phyloP scores from a whole-genome alignment of 2,113 vertebrate species.

The Cheirogaleus medius region DNA sequence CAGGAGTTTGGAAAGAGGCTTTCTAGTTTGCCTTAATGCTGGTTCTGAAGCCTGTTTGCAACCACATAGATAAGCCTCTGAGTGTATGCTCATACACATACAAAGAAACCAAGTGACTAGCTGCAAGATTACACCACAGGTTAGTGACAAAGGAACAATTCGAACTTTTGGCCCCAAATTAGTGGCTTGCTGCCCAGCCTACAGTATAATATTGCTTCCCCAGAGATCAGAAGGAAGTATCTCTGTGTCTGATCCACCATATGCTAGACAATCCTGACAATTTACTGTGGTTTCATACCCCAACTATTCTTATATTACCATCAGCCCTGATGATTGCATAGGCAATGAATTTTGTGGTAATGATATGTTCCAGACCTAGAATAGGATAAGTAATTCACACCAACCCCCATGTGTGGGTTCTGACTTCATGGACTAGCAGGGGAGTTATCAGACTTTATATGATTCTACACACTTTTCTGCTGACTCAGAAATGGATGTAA shows the following conservation, averaged over 20 bases:
- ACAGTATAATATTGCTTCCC: not conserved
- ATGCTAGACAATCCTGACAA: slow-evolving; percentile 26
- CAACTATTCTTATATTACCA: slow-evolving; percentile 43
- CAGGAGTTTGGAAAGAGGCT: not conserved
- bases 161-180: not conserved
- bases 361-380: slow-evolving; percentile 68
- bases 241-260: not conserved
- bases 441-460: slow-evolving; percentile 56
- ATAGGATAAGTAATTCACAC: slow-evolving; percentile 53
- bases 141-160: not conserved
- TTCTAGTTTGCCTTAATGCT: not conserved
- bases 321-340: slow-evolving; percentile 47
- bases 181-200: not conserved
- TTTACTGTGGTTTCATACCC: slow-evolving; percentile 32
- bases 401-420: slow-evolving; percentile 52
- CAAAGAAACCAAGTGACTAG: not conserved
- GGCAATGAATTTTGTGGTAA: slow-evolving; percentile 56
- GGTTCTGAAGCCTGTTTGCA: not conserved
- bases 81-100: not conserved
- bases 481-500: slow-evolving; percentile 61
- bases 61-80: not conserved
- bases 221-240: slow-evolving; percentile 21
- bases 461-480: slow-evolving; percentile 48
- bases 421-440: slow-evolving; percentile 56
- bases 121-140: not conserved